These are phyloP conservation scores for Gymnobelideus leadbeateri DNA, from an alignment of 2,113 vertebrate genomes.

Conservation along the genomic window DNA sequence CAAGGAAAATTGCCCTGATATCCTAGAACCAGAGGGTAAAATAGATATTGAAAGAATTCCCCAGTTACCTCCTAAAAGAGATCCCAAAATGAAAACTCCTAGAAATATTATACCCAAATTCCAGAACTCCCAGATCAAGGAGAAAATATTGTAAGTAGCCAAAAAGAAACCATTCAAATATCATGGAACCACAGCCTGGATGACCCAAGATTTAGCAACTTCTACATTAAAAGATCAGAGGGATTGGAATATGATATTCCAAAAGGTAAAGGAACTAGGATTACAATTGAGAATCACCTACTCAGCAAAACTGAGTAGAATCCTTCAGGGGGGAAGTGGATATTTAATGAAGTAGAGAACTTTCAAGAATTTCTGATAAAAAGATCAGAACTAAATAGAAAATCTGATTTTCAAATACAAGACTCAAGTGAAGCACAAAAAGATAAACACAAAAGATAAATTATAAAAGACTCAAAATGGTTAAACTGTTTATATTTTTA, in stretches of 20 bases:
- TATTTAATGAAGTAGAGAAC: neutral
- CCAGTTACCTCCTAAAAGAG: neutral
- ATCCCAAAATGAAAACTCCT: too few relatives aligned
- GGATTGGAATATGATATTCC: neutral
- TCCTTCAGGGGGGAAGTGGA: neutral
- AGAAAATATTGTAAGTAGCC: neutral
- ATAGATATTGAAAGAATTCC: neutral
- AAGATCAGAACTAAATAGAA: too few relatives aligned
- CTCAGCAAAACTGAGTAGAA: neutral
- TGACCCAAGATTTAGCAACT: neutral
- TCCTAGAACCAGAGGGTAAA: neutral
- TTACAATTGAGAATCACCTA: neutral
- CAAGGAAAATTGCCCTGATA: neutral
- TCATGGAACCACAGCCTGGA: neutral
- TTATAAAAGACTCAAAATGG: neutral
- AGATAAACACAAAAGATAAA: neutral
- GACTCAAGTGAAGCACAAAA: neutral
- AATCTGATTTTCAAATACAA: neutral
- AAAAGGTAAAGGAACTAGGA: neutral
- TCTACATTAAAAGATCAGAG: neutral
- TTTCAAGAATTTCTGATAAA: too few relatives aligned
- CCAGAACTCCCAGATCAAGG: neutral
- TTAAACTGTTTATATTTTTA: neutral
- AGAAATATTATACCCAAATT: neutral
- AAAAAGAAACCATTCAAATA: neutral